Evolutionary conservation across 2,797 vertebrate species (phyloP), one percentile per base, ranked within the genome.

Genomic region (Pangasius mekongensis): DNA sequence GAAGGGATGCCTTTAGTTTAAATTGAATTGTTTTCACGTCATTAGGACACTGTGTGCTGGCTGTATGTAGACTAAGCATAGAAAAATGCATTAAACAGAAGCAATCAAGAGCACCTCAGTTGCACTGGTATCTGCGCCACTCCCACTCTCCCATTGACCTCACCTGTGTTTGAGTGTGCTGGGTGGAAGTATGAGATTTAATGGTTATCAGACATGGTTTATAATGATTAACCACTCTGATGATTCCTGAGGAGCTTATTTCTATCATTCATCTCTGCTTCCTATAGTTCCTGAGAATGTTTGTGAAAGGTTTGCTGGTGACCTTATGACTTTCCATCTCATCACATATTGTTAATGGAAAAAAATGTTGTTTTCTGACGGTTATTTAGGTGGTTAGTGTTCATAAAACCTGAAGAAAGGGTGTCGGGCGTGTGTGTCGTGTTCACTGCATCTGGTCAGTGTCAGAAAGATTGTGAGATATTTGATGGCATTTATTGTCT

Each of bases 11-110:
- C 43, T 82, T 43, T 62, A 1, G 43, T 43, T 82, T 62, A 82
- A 36, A 58, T 39, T 36, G 30, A 60, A 60, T 33, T 33, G 16
- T 56, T 80, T 78, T 18, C 2, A 1, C 13, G 13, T 18, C 5
- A 30, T n/a, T 52, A 52, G 11, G 52, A 39, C 33, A 58, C 27
- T 16, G 49, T 16, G 4, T 89, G 78, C 74, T 89, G 85, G 36
- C 85, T 81, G 66, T 78, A 47, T 87, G 58, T 69, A 85, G 87
- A 54, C 30, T 81, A 76, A 89, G 86, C n/a, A 30, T 36, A 83
- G 36, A 73, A 73, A 43, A 43, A 73, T 74, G 71, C 22, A 14
- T 11, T 47, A 78, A 54, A 18, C n/a, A 22, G n/a, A 33, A 33
- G 20, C 18, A 3, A 56, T 78, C 16, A 16, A 30, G 64, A 11